Evolutionary conservation across 2,113 vertebrate species (phyloP), one percentile per base, ranked within the genome.

Genomic region (Platichthys flesus): DNA sequence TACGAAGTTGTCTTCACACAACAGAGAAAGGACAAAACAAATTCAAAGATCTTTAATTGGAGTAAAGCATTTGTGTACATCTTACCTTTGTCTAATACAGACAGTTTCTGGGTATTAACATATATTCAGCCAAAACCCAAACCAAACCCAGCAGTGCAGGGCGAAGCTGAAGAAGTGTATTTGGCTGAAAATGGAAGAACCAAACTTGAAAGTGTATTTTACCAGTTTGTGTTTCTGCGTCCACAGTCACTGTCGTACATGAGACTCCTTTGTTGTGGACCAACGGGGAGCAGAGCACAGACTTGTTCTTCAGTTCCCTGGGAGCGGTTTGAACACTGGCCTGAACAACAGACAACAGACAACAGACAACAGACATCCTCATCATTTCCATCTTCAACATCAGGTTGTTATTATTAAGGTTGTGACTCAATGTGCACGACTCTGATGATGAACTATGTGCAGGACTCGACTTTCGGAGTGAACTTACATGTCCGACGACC

Each of bases 181-280:
- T 47, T 47, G 42, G 42, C 14, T 15, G 14, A 47, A 47, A 13
- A 47, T 3, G 14, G 14, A 47, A 47, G 9, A 47, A 56, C 26
- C 2, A n/a, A 56, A 56, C 21, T 13, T 10, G 23, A 14, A 16
- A 6, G 24, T 40, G 4, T 49, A 5, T 6, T 4, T 51, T 81
- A 99, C 97, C 97, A 83, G 97, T 98, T 88, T 98, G 96, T 60
- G 95, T 90, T 69, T 95, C 94, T 73, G 95, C 94, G 76, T 95
- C 91, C 40, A 95, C 94, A 0, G 94, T 95, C 79, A 96, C 95
- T 74, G 95, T 95, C 73, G 95, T 96, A 80, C 97, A 99, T 0
- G 95, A 96, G 14, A 96, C 96, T 63, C 96, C 97, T 92, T 98
- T 98, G 83, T 97, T 98, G 83, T 97, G 96, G 52, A 95, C 97